Base-by-base conservation (phyloP, 2,888 invertebrate genomes). In the Cryptus armator region DNA sequence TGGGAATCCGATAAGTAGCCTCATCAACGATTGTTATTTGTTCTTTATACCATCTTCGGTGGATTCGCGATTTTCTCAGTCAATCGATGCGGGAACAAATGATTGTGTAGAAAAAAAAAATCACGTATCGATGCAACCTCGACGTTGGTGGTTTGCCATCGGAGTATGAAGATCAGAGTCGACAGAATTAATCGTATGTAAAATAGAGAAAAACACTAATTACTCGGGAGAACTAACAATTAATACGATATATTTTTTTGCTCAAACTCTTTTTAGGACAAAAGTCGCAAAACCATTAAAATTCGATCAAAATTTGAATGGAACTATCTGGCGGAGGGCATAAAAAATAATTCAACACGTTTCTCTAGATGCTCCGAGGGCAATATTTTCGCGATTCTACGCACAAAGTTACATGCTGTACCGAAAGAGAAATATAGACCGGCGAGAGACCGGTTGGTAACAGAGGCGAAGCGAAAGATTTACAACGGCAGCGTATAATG, bases 401-500 rank as follows among this genome's bases (percentile, higher is more conserved):
- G 9, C n/a, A 5, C 29, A 51, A 71, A 48, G 19, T 14, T 19
- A 59, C 10, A 14, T 37, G 19, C n/a, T 43, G 10, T 67, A 51
- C 19, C n/a, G 24, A 37, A 19, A 32, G 67, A 7, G 29, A 77
- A 82, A 66, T 4, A 32, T 62, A 19, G 43, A 16, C 9, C 37
- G 77, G 43, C 1, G 29, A 70, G 56, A n/a, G 43, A 53, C 48
- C 53, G 12, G 64, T 70, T 44, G 44, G 44, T 53, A 70, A 81
- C 81, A 70, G 64, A 75, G 74, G 70, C 56, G 82, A 79, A 59
- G 71, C 76, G 51, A 79, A 37, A 85, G 85, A 85, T 83, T 83
- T 83, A 83, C 85, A 85, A 85, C 83, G 83, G 85, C 83, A 80
- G 85, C 72, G 72, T 70, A 83, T 90, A 89, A 90, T 90, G 89